Evolutionary conservation across 2,113 vertebrate genomes (phyloP).

Genomic region (Mastomys natalensis): DNA sequence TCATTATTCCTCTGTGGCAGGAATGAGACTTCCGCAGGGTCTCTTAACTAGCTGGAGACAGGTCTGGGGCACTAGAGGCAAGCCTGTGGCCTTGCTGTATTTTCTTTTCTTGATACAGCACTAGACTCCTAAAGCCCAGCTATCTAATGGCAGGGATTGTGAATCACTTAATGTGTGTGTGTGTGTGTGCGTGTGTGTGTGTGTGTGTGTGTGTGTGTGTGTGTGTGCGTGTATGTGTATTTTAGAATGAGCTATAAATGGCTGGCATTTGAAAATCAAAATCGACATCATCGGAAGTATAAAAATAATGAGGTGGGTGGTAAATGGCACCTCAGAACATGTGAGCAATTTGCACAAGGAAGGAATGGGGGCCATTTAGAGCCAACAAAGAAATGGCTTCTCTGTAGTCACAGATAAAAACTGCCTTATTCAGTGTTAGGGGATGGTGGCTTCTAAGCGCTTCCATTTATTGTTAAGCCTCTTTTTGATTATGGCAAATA

Average conservation of each 20-base stretch:
- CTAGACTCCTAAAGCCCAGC: background rate
- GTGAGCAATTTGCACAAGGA: constrained; percentile 65
- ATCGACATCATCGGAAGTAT: constrained; percentile 75
- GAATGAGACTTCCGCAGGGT: background rate
- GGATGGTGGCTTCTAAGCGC: constrained; percentile 63
- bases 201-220: background rate
- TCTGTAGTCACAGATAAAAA: constrained; percentile 72
- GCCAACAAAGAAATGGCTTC: constrained; percentile 56
- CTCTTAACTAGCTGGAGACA: background rate
- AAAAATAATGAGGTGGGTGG: constrained; percentile 79
- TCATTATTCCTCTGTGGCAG: background rate
- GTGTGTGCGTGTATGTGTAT: too few species aligned
- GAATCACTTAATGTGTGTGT: constrained; percentile 59
- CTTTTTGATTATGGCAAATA: constrained; percentile 72
- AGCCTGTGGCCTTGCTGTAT: accelerated
- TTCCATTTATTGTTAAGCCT: constrained; percentile 67
- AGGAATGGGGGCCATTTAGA: constrained; percentile 60
- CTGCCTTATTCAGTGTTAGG: constrained; percentile 59
- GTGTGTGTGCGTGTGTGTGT: background rate
- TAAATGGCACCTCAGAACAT: constrained; percentile 7
- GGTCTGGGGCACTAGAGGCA: background rate
- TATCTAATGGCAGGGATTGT: constrained; percentile 40
- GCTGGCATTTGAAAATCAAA: constrained; percentile 80
- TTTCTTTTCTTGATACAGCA: background rate
- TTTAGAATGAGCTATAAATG: constrained; percentile 68